Percentiles rank a stretch among this genome's conserved stretches.
phyloP scores from a whole-genome alignment of 92 coral and sea anemone genomes.

The Porites divaricata region DNA sequence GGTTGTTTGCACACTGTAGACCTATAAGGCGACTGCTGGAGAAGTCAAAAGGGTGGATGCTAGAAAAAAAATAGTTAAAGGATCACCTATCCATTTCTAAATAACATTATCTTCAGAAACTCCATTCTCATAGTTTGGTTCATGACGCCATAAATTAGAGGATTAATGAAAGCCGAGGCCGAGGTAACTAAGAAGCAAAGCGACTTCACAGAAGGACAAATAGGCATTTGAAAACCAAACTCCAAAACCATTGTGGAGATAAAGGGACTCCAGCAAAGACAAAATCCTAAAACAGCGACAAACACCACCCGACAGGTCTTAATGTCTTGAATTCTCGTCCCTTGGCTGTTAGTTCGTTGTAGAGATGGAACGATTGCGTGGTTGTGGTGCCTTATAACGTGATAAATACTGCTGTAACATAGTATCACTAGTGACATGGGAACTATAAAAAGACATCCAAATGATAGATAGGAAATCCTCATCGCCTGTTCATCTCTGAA shows the following conservation, averaged over 20 bases:
- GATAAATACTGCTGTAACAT: neutral
- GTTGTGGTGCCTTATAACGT: neutral
- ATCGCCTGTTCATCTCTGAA: neutral
- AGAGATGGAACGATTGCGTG: neutral
- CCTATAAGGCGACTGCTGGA: too few relatives aligned
- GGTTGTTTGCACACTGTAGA: too few relatives aligned
- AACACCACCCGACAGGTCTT: slow-evolving; percentile 3
- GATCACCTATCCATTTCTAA: neutral
- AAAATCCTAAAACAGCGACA: slow-evolving; percentile 1
- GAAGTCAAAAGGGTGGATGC: too few relatives aligned
- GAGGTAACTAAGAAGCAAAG: neutral
- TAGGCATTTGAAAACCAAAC: neutral
- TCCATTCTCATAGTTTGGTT: neutral
- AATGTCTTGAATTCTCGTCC: neutral
- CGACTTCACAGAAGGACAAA: neutral
- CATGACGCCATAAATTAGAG: neutral
- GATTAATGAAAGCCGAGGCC: neutral
- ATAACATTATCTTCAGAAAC: neutral
- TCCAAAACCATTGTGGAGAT: neutral
- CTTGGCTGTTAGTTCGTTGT: neutral
- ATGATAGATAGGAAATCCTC: neutral
- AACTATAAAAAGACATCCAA: neutral
- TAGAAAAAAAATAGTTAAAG: neutral
- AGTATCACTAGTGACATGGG: neutral
- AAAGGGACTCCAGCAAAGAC: neutral